These are phyloP conservation scores for Cephus cinctus DNA, from an alignment of 1,140 invertebrate species.

Conservation along the genomic window DNA sequence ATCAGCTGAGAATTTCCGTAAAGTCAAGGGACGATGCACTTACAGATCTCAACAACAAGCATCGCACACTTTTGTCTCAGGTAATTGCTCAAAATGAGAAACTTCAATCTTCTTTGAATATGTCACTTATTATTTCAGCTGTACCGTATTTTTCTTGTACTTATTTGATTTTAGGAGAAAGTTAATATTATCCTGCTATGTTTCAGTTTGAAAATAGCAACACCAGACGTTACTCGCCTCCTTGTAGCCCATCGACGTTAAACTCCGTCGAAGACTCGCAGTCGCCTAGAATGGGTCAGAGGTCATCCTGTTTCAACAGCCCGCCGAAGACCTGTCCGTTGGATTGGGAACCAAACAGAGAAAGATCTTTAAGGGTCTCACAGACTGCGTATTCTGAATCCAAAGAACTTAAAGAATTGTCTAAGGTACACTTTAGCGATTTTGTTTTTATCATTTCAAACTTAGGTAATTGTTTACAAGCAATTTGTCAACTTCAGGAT, in stretches of 20 bases:
- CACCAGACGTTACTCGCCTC: constrained; percentile 34
- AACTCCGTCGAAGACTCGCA: constrained; percentile 23
- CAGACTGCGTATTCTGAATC: neutral
- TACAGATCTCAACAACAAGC: constrained; percentile 48
- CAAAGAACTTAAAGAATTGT: constrained; percentile 8
- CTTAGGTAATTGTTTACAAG: constrained; percentile 4
- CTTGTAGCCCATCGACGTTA: constrained; percentile 36
- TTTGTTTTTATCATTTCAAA: constrained; percentile 5
- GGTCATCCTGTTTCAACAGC: constrained; percentile 22
- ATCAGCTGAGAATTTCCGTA: constrained; percentile 42
- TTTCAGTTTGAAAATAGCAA: constrained; percentile 44
- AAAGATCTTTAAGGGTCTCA: constrained; percentile 9
- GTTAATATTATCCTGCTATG: neutral
- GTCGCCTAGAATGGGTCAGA: constrained; percentile 28
- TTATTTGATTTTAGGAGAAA: neutral
- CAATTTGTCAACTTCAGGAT: constrained; percentile 26
- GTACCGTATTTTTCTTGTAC: no score
- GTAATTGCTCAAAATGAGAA: constrained; percentile 26
- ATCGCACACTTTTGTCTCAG: constrained; percentile 44
- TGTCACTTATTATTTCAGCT: neutral
- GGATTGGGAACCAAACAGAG: constrained; percentile 30
- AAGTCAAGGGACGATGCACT: constrained; percentile 49
- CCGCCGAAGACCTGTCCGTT: constrained; percentile 26
- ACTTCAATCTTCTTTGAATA: neutral
- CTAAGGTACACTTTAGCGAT: constrained; percentile 14